Evolutionary conservation across 1,140 invertebrate species (phyloP), one percentile per base, ranked within the genome.

Genomic region (Adelges cooleyi): DNA sequence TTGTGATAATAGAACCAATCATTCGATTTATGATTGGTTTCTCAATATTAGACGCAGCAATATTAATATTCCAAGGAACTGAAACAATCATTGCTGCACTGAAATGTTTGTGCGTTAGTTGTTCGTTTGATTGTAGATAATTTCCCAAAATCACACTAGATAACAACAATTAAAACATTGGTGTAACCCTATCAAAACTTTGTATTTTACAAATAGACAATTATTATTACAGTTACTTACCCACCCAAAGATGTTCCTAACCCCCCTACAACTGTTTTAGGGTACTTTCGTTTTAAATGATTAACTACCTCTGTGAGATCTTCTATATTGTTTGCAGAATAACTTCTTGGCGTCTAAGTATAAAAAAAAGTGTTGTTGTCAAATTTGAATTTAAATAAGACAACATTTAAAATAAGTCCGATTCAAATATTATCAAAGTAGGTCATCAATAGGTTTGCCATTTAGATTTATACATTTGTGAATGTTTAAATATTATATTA

Each of bases 221-320:
- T 51, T 51, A 6, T 11, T 6, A 33, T 33, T 6, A 33, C 29
- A 33, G 38, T 66, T 49, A 68, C 67, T 68, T 69, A 77, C 76
- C 84, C 85, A 74, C 90, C 90, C 76, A 93, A 84, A 15, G 89
- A 92, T 67, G 92, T 84, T 18, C 90, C 90, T 9, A 82, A 83
- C 15, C 85, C 90, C 53, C 86, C 82, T 42, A 92, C 75, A 65
- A 83, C 84, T 20, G 81, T 79, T 69, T 79, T 74, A 2, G 84
- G 84, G 72, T 81, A 77, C 44, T 75, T 77, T 62, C 75, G 75
- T 44, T 80, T 80, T 53, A 92, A 82, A 74, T 89, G 82, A 17
- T 79, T 75, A 33, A 93, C 75, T 54, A 89, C 88, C 76, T 86
- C 84, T 6, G 80, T 78, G 51, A 92, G 77, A 77, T 94, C 90